A percentile compares a stretch with the other conserved stretches of the same genome.
These are phyloP conservation scores for Diadromus collaris DNA, from an alignment of 2,888 invertebrate genomes.

Conservation along the genomic window DNA sequence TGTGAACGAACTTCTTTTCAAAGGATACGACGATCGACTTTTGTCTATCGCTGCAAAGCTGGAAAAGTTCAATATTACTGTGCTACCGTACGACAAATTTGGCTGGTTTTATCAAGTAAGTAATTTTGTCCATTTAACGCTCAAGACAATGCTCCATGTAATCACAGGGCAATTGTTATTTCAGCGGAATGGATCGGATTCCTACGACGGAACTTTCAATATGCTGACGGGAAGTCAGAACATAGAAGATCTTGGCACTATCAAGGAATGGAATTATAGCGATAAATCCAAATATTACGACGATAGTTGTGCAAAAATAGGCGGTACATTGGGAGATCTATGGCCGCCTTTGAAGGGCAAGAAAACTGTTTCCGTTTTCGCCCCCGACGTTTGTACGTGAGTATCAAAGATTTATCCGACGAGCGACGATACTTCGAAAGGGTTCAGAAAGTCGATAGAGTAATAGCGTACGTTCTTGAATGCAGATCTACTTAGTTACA, in stretches of 20 bases:
- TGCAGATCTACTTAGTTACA: too few species aligned
- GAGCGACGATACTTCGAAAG: neutral
- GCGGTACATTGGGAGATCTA: constrained; percentile 90
- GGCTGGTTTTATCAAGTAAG: constrained; percentile 92
- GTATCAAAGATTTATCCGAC: constrained; percentile 69
- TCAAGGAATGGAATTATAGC: constrained; percentile 87
- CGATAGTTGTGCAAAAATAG: constrained; percentile 85
- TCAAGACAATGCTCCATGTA: constrained; percentile 7
- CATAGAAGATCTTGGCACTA: constrained; percentile 85
- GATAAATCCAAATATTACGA: constrained; percentile 82
- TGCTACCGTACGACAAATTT: constrained; percentile 88
- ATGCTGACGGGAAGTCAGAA: constrained; percentile 88
- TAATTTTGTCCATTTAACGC: constrained; percentile 73
- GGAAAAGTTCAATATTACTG: constrained; percentile 81
- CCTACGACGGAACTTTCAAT: constrained; percentile 89
- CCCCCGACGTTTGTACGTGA: constrained; percentile 90
- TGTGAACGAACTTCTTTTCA: constrained; percentile 87
- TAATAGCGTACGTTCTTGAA: neutral
- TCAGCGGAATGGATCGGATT: constrained; percentile 88
- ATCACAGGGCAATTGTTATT: constrained; percentile 43
- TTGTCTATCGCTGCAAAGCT: constrained; percentile 83
- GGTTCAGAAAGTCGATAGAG: neutral
- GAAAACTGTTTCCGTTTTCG: constrained; percentile 85
- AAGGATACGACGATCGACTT: constrained; percentile 90
- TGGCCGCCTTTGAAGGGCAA: constrained; percentile 87